These are phyloP conservation scores for Procavia capensis DNA, from an alignment of 2,113 vertebrate species.

Conservation along the genomic window DNA sequence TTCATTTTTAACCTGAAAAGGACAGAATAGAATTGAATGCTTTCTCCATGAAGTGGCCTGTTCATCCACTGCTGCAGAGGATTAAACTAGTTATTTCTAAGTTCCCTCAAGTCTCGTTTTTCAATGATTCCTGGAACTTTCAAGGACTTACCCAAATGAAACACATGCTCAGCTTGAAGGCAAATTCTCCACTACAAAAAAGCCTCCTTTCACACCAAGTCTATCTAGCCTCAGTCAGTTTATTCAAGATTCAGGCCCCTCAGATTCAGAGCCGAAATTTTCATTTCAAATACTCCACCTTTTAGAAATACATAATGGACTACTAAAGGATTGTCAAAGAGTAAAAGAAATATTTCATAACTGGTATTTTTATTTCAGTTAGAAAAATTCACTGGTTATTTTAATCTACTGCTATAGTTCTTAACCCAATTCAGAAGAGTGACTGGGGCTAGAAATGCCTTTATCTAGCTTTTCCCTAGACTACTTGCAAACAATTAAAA, in stretches of 20 bases:
- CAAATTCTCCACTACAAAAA: conserved; percentile 53
- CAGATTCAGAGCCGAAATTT: conserved; percentile 58
- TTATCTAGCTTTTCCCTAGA: conserved; percentile 64
- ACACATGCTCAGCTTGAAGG: conserved; percentile 32
- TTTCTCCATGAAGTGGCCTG: neutral
- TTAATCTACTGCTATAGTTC: conserved; percentile 63
- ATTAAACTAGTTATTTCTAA: conserved; percentile 57
- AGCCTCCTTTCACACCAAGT: conserved; percentile 46
- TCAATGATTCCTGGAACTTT: conserved; percentile 67
- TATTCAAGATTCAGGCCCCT: conserved; percentile 60
- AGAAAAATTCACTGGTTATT: conserved; percentile 72
- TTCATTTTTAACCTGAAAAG: neutral
- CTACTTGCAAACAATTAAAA: conserved; percentile 70
- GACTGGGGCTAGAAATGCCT: conserved; percentile 38
- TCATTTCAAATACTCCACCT: conserved; percentile 67
- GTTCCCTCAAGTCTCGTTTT: conserved; percentile 41
- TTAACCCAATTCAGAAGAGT: conserved; percentile 61
- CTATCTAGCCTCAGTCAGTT: conserved; percentile 42
- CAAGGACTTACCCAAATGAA: conserved; percentile 71
- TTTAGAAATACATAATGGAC: conserved; percentile 71
- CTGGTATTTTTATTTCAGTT: conserved; percentile 73
- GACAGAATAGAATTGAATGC: neutral
- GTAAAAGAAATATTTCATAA: conserved; percentile 74
- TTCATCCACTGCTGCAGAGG: neutral
- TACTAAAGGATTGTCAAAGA: conserved; percentile 72